phyloP scores from a whole-genome alignment of 2,113 vertebrate genomes.

The Candoia aspera region DNA sequence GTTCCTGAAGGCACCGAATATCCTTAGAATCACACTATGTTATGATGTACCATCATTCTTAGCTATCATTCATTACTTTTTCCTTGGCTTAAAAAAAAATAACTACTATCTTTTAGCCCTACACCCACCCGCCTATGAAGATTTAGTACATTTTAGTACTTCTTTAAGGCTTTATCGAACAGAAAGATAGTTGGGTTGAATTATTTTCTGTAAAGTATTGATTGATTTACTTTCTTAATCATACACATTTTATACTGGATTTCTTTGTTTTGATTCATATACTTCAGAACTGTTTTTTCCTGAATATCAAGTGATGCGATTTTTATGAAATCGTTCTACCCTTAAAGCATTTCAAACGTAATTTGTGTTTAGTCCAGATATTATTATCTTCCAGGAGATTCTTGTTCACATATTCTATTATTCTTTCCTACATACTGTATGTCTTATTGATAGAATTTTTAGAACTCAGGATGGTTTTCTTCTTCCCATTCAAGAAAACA shows the following conservation, averaged over 20 bases:
- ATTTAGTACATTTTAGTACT: background rate
- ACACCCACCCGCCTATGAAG: background rate
- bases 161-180: background rate
- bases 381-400: rapidly evolving
- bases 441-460: background rate
- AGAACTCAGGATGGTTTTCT: background rate
- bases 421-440: background rate
- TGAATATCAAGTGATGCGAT: background rate
- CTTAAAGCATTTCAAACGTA: background rate
- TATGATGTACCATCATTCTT: background rate
- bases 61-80: background rate
- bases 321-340: background rate
- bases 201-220: background rate
- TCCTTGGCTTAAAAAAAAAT: background rate
- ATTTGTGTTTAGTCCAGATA: background rate
- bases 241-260: background rate
- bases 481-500: background rate
- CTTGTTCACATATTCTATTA: background rate
- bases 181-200: background rate
- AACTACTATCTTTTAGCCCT: background rate
- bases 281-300: background rate
- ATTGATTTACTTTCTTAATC: background rate
- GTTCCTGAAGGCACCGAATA: background rate
- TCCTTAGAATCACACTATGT: background rate
- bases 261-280: background rate